Conservation (phyloP, 1,140 invertebrate species). For the Bicyclus anynana region DNA sequence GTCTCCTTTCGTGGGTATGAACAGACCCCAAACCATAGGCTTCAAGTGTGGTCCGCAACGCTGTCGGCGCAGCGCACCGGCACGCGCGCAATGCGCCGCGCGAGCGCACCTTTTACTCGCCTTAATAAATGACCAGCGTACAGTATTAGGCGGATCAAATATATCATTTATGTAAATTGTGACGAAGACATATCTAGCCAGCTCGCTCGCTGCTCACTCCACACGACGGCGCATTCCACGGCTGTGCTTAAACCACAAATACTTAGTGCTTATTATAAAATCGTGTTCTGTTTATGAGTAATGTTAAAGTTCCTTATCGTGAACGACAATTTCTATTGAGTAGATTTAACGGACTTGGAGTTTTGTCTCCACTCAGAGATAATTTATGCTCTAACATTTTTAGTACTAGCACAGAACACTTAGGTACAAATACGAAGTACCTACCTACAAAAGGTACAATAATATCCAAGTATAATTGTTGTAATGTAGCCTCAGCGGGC, state of each 20-base stretch:
- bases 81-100: conserved; percentile 68
- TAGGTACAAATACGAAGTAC: too few species aligned
- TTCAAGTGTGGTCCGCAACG: conserved; percentile 62
- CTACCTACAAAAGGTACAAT: too few species aligned
- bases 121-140: conserved; percentile 70
- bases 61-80: conserved; percentile 59
- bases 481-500: too few species aligned
- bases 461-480: too few species aligned
- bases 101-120: conserved; percentile 43
- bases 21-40: conserved; percentile 1
- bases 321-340: conserved; percentile 14
- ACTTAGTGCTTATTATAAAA: conserved; percentile 40
- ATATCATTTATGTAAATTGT: conserved; percentile 77
- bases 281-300: conserved; percentile 20
- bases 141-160: conserved; percentile 73
- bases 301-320: conserved; percentile 14
- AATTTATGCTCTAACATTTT: too few species aligned
- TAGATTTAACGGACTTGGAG: neutral
- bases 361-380: neutral
- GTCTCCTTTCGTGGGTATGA: neutral
- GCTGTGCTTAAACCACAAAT: conserved; percentile 50
- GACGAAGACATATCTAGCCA: conserved; percentile 75
- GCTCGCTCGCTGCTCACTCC: conserved; percentile 51
- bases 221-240: conserved; percentile 64
- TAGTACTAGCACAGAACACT: too few species aligned